Percentiles rank a stretch among this genome's conserved stretches.
These are phyloP conservation scores for Mimachlamys varia DNA, from an alignment of 2,888 invertebrate species.

Conservation along the genomic window DNA sequence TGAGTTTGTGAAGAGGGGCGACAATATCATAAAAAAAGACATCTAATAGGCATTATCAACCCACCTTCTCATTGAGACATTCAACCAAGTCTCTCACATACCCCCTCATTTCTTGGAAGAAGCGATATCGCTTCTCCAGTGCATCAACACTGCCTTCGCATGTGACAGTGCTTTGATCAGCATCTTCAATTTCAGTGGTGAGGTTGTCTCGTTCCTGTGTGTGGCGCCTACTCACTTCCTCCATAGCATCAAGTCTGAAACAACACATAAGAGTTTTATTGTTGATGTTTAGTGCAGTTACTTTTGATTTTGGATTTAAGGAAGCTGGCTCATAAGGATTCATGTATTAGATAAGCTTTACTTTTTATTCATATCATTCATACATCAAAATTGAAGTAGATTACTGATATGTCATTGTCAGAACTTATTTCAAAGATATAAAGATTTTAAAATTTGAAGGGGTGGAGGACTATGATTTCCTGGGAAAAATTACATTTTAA, in stretches of 20 bases:
- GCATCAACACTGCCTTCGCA: slow-evolving; percentile 85
- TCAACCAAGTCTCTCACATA: slow-evolving; percentile 98
- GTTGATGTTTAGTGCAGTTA: not conserved
- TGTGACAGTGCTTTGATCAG: slow-evolving; percentile 83
- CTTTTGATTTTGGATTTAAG: not conserved
- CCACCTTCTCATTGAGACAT: slow-evolving; percentile 98
- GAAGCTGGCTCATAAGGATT: too few relatives aligned
- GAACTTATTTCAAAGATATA: too few relatives aligned
- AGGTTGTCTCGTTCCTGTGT: slow-evolving; percentile 83
- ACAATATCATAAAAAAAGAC: slow-evolving; percentile 54
- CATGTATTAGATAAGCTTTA: too few relatives aligned
- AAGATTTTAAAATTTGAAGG: too few relatives aligned
- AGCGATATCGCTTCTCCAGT: slow-evolving; percentile 92
- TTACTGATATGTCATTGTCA: too few relatives aligned
- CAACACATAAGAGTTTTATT: not conserved
- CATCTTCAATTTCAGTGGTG: slow-evolving; percentile 81
- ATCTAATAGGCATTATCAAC: slow-evolving; percentile 58
- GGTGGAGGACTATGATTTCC: too few relatives aligned
- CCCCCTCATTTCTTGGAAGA: slow-evolving; percentile 97
- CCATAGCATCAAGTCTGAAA: slow-evolving; percentile 84
- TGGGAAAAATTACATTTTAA: too few relatives aligned
- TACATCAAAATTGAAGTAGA: too few relatives aligned
- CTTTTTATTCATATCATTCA: too few relatives aligned
- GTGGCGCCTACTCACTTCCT: slow-evolving; percentile 85
- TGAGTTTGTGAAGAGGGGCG: slow-evolving; percentile 43